These are phyloP conservation scores for Automeris io DNA, from an alignment of 2,888 invertebrate genomes.

Conservation along the genomic window DNA sequence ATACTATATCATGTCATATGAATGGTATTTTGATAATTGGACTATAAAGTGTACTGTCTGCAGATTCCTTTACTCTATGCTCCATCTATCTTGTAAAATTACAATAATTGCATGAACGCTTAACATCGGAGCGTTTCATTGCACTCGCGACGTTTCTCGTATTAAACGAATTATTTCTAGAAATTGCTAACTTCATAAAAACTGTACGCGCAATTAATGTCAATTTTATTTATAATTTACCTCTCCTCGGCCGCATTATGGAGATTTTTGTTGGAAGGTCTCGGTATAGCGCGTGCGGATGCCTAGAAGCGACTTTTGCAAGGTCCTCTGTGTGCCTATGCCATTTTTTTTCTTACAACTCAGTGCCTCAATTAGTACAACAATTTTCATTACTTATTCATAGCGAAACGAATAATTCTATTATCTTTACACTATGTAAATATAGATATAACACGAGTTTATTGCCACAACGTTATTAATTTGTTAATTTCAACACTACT, in stretches of 20 bases:
- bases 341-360: too few relatives aligned
- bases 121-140: conserved; percentile 50
- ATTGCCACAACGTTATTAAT: too few relatives aligned
- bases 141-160: conserved; percentile 39
- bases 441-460: too few relatives aligned
- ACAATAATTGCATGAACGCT: conserved; percentile 52
- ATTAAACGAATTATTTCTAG: conserved; percentile 58
- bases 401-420: too few relatives aligned
- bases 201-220: conserved; percentile 58
- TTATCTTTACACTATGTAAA: too few relatives aligned
- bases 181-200: conserved; percentile 59
- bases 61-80: conserved; percentile 21
- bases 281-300: not conserved
- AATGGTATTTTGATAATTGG: too few relatives aligned
- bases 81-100: conserved; percentile 50
- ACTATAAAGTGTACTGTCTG: conserved; percentile 1
- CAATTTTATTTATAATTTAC: conserved; percentile 72
- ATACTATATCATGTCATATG: too few relatives aligned
- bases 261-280: not conserved
- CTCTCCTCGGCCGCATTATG: conserved; percentile 8
- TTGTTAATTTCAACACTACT: too few relatives aligned
- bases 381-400: too few relatives aligned
- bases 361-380: too few relatives aligned
- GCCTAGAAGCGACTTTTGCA: not conserved
- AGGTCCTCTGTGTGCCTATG: too few relatives aligned